Evolutionary conservation across 2,888 invertebrate species (phyloP).

Genomic region (Macrophya alboannulata): DNA sequence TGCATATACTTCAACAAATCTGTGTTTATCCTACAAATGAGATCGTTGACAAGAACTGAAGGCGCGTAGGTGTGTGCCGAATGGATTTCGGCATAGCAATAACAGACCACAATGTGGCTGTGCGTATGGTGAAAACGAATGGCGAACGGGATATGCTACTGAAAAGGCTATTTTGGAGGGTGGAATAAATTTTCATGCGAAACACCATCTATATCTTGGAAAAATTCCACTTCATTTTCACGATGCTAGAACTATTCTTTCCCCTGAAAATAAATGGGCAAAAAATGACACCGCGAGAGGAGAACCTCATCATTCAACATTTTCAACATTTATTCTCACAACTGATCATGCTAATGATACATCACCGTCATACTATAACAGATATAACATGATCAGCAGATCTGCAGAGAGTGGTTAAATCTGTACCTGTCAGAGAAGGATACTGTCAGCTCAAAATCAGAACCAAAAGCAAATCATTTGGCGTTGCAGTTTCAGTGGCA

Average conservation of each 20-base stretch:
- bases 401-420: not conserved
- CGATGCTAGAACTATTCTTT: not conserved
- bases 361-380: not conserved
- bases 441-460: not conserved
- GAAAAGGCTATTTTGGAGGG: not conserved
- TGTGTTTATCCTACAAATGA: slow-evolving; percentile 6
- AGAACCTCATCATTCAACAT: not conserved
- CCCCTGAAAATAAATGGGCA: not conserved
- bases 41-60: not conserved
- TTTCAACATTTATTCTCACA: slow-evolving; percentile 10
- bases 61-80: not conserved
- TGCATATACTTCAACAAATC: slow-evolving; percentile 7
- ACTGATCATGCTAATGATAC: not conserved
- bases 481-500: not conserved
- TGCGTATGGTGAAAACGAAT: slow-evolving; percentile 8
- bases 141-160: slow-evolving; percentile 15
- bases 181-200: not conserved
- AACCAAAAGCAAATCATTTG: not conserved
- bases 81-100: slow-evolving; percentile 10
- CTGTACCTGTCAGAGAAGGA: not conserved
- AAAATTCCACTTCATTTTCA: slow-evolving; percentile 4
- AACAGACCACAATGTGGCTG: not conserved
- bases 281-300: not conserved
- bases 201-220: not conserved
- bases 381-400: slow-evolving; percentile 3